Percentiles rank a stretch among this genome's conserved stretches.
Evolutionary conservation across 2,797 vertebrate species (phyloP).

Genomic region (Amphiprion clarkii): DNA sequence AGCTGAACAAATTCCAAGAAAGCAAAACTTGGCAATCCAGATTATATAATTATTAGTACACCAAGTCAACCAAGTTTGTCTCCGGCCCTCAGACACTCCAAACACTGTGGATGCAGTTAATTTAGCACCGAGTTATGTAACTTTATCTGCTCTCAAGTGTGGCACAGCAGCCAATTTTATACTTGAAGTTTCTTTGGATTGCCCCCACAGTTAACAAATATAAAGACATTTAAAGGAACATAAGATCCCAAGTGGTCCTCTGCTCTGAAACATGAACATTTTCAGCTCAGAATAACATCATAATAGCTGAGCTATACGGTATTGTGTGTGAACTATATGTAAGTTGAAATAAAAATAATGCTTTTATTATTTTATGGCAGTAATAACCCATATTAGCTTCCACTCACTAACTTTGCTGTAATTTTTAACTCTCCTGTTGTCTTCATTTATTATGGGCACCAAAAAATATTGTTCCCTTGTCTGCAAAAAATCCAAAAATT

Average conservation of each 20-base stretch:
- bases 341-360: background rate
- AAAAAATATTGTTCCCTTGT: too few species aligned
- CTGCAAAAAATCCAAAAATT: too few species aligned
- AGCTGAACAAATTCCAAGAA: background rate
- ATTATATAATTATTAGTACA: background rate
- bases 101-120: too few species aligned
- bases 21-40: background rate
- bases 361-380: background rate
- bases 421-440: background rate
- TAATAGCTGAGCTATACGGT: background rate
- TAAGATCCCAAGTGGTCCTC: too few species aligned
- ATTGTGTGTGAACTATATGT: conserved; percentile 16
- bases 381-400: background rate
- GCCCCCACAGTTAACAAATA: background rate
- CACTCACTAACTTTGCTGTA: background rate
- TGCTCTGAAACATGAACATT: too few species aligned
- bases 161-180: too few species aligned
- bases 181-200: background rate
- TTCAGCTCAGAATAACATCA: background rate
- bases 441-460: too few species aligned
- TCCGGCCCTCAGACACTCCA: too few species aligned
- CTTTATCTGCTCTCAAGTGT: too few species aligned
- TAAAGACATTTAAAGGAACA: background rate
- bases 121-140: too few species aligned
- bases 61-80: background rate